phyloP scores from a whole-genome alignment of 2,797 vertebrate species.

The Hydrocynus forskahlii region DNA sequence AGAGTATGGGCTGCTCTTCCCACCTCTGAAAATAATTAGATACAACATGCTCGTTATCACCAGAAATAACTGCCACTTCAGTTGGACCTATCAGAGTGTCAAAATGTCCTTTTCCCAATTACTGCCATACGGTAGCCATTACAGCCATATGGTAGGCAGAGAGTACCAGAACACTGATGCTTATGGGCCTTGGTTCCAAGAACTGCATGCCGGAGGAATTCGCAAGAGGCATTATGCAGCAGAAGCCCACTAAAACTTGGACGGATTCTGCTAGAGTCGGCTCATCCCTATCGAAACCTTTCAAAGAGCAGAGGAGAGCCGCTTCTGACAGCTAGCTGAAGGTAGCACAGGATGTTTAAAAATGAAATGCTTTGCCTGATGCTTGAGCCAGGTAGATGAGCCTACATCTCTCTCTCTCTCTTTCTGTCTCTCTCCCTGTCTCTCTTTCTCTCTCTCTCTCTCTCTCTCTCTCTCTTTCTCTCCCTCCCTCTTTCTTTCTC shows the following conservation, averaged over 20 bases:
- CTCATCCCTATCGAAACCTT: neutral
- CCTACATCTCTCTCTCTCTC: neutral
- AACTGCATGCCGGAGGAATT: neutral
- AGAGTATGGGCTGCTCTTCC: neutral
- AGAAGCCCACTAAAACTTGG: neutral
- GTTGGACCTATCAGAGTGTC: too few relatives aligned
- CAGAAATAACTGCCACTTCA: neutral
- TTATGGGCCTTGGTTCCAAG: neutral
- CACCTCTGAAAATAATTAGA: neutral
- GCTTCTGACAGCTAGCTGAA: slow-evolving; percentile 3
- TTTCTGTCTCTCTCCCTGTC: neutral
- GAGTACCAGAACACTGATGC: neutral
- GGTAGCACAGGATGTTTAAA: neutral
- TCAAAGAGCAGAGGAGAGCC: neutral
- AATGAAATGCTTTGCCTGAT: neutral
- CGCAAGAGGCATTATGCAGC: slow-evolving; percentile 8
- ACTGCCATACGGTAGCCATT: neutral
- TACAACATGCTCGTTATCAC: neutral
- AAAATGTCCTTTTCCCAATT: neutral
- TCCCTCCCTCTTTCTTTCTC: neutral
- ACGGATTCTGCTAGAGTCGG: neutral
- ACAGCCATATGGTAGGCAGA: neutral
- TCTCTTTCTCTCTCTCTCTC: neutral
- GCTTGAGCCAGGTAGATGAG: slow-evolving; percentile 8
- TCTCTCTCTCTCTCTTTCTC: neutral